Percentiles rank a stretch among this genome's conserved stretches.
Conservation (phyloP, 2,888 invertebrate species). For the Hybos culiciformis region DNA sequence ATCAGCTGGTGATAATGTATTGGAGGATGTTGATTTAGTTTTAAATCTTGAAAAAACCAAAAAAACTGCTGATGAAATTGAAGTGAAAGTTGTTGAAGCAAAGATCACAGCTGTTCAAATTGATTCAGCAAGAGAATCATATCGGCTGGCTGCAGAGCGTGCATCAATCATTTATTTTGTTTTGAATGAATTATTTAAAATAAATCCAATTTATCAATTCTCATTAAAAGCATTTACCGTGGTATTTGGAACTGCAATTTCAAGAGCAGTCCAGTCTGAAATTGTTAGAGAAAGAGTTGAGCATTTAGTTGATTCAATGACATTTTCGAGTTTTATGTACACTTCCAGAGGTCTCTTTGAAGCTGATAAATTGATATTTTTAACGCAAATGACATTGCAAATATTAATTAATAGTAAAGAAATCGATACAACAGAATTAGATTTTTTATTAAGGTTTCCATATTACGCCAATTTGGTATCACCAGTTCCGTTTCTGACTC, state of each 20-base stretch:
- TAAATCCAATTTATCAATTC: conserved; percentile 92
- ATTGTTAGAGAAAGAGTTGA: conserved; percentile 57
- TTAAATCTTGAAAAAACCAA: conserved; percentile 89
- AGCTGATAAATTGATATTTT: conserved; percentile 78
- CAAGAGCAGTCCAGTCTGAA: conserved; percentile 50
- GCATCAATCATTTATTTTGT: conserved; percentile 89
- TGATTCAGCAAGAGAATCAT: conserved; percentile 80
- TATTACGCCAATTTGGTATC: conserved; percentile 57
- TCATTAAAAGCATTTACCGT: conserved; percentile 87
- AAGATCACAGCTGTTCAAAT: conserved; percentile 75
- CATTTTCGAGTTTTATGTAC: conserved; percentile 74
- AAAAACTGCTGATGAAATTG: conserved; percentile 81
- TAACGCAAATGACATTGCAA: conserved; percentile 74
- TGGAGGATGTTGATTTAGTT: conserved; percentile 80
- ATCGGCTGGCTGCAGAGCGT: conserved; percentile 68
- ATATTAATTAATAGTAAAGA: conserved; percentile 45
- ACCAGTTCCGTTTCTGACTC: conserved; percentile 71
- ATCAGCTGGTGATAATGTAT: conserved; percentile 81
- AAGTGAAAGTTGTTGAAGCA: conserved; percentile 73
- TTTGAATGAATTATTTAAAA: conserved; percentile 78
- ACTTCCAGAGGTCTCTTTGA: conserved; percentile 85
- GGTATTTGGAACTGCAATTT: conserved; percentile 70
- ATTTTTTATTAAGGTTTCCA: conserved; percentile 78
- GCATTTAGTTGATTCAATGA: conserved; percentile 75
- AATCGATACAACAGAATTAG: conserved; percentile 61